These are phyloP conservation scores for Lacerta bilineata DNA, from an alignment of 2,797 vertebrate species.

Conservation along the genomic window DNA sequence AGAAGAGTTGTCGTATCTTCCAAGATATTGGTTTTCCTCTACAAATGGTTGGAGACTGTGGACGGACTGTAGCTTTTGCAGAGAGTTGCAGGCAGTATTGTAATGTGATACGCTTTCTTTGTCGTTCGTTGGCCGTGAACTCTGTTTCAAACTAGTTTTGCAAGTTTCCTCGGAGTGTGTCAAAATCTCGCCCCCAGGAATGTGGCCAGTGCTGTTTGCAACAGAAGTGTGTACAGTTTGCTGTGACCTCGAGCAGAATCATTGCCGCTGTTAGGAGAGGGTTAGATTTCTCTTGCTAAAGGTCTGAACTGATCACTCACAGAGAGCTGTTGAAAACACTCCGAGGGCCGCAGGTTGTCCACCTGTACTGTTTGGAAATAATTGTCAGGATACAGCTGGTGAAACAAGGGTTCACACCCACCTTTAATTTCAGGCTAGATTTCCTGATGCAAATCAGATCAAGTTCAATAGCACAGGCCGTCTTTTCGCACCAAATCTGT, in stretches of 20 bases:
- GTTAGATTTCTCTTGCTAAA: not conserved
- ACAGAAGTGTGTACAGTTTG: not conserved
- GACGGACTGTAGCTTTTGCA: not conserved
- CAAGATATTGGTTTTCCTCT: not conserved
- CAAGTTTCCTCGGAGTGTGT: not conserved
- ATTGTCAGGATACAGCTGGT: not conserved
- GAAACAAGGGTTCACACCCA: not conserved
- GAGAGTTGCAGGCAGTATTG: not conserved
- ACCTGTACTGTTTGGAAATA: not conserved
- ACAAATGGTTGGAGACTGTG: not conserved
- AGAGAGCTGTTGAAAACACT: not conserved
- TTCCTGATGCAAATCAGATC: not conserved
- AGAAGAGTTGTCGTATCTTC: not conserved
- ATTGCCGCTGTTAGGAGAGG: not conserved
- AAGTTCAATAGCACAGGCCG: not conserved
- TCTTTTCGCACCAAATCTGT: not conserved
- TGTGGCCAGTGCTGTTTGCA: not conserved
- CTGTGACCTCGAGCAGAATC: not conserved
- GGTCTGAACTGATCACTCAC: no score
- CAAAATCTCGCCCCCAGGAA: not conserved
- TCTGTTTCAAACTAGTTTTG: slow-evolving; percentile 11
- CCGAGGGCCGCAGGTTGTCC: not conserved
- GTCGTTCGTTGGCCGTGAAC: no score
- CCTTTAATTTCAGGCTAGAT: not conserved
- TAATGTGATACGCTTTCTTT: not conserved